Evolutionary conservation across 2,888 invertebrate genomes (phyloP).

Genomic region (Plebejus anna): DNA sequence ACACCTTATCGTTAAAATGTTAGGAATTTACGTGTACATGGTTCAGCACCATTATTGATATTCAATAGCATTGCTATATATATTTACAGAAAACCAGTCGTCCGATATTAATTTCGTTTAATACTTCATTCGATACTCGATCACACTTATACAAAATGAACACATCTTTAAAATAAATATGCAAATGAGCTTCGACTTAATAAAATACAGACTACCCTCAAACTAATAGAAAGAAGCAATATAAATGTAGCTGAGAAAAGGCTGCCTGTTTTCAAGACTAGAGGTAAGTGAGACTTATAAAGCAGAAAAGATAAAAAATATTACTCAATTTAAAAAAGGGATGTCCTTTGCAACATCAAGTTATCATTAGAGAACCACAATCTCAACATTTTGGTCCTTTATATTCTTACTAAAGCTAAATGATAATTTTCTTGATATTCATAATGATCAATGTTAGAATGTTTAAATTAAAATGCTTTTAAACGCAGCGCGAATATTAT

Average conservation of each 20-base stretch:
- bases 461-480: neutral
- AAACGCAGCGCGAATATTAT: neutral
- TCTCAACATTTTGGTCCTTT: constrained; percentile 8
- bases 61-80: constrained; percentile 1
- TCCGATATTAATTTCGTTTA: constrained; percentile 35
- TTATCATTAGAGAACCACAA: neutral
- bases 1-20: constrained; percentile 8
- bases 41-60: constrained; percentile 26
- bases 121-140: constrained; percentile 43
- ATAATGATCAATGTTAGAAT: neutral
- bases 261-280: neutral
- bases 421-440: constrained; percentile 6
- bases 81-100: constrained; percentile 17
- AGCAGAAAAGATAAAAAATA: neutral
- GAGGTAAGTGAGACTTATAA: neutral
- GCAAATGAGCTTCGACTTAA: neutral
- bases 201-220: neutral
- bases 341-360: neutral
- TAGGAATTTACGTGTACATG: constrained; percentile 22
- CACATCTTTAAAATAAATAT: constrained; percentile 48
- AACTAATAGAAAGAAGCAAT: neutral
- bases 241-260: neutral
- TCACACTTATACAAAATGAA: constrained; percentile 64
- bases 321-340: no score
- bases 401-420: constrained; percentile 7